Evolutionary conservation across 1,140 invertebrate species (phyloP).

Genomic region (Rhagoletis zephyria): DNA sequence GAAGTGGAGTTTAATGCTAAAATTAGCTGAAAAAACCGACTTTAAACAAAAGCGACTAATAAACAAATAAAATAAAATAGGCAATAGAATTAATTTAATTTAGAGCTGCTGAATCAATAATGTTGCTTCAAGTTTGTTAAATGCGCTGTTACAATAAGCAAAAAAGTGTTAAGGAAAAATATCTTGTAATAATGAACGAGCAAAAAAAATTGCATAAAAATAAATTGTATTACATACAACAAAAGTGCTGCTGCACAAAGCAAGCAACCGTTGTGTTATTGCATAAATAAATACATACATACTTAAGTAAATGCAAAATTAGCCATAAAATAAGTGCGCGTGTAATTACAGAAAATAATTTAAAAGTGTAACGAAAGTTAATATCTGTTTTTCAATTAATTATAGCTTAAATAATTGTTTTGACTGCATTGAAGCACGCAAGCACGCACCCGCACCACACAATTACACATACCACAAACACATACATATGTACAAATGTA

Average conservation of each 20-base stretch:
- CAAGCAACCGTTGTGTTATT: not conserved
- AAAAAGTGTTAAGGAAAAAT: not conserved
- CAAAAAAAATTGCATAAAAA: not conserved
- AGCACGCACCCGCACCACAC: not conserved
- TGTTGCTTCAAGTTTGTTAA: conserved; percentile 26
- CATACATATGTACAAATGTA: not conserved
- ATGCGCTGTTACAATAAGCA: conserved; percentile 28
- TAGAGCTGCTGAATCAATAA: not conserved
- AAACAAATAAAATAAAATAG: not conserved
- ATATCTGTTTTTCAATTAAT: not conserved
- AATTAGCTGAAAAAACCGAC: no score
- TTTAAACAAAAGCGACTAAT: no score
- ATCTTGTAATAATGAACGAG: not conserved
- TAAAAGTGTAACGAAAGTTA: not conserved
- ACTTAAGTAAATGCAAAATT: not conserved
- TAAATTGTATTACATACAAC: conserved; percentile 2
- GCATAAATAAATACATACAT: not conserved
- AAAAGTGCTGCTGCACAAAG: not conserved
- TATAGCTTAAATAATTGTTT: not conserved
- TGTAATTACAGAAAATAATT: not conserved
- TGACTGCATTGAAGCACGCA: not conserved
- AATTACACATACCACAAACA: not conserved
- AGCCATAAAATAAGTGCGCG: not conserved
- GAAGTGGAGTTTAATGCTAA: no score
- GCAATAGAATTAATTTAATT: not conserved